phyloP scores from a whole-genome alignment of 2,888 invertebrate genomes.

The Scaptomyza flava region DNA sequence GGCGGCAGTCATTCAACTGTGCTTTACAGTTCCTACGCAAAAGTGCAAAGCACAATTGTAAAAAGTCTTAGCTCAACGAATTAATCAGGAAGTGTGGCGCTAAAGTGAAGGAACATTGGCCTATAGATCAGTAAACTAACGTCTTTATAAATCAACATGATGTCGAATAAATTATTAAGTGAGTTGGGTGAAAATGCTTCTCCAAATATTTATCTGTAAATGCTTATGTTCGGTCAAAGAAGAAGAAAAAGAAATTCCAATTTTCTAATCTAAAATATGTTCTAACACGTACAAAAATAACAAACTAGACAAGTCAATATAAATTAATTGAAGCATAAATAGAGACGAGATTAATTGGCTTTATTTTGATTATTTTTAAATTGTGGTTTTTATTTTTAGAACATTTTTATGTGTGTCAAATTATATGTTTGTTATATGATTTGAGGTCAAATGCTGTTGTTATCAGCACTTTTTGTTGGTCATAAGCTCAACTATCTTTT shows the following conservation, averaged over 20 bases:
- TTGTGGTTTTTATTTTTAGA: slow-evolving; percentile 5
- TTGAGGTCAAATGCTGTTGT: slow-evolving; percentile 4
- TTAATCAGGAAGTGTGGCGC: slow-evolving; percentile 31
- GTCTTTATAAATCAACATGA: slow-evolving; percentile 37
- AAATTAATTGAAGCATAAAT: not conserved
- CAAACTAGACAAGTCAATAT: too few species aligned
- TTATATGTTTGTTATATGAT: not conserved
- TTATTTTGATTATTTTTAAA: not conserved
- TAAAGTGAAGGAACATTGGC: slow-evolving; percentile 22
- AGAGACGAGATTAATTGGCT: not conserved
- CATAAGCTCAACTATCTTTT: slow-evolving; percentile 7
- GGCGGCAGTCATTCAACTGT: slow-evolving; percentile 14
- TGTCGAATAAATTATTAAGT: slow-evolving; percentile 58
- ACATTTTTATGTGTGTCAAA: slow-evolving; percentile 7
- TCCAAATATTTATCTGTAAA: not conserved
- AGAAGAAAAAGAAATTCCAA: too few species aligned
- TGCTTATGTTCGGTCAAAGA: not conserved
- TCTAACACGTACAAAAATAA: too few species aligned
- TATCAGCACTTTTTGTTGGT: slow-evolving; percentile 20
- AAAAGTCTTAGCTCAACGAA: slow-evolving; percentile 8
- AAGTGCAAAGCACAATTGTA: slow-evolving; percentile 29
- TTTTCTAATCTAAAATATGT: too few species aligned
- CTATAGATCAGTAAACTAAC: slow-evolving; percentile 16
- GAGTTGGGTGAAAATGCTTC: slow-evolving; percentile 48
- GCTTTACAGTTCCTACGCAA: slow-evolving; percentile 20